Evolutionary conservation across 2,888 invertebrate genomes (phyloP).

Genomic region (Pyrrhia umbra): DNA sequence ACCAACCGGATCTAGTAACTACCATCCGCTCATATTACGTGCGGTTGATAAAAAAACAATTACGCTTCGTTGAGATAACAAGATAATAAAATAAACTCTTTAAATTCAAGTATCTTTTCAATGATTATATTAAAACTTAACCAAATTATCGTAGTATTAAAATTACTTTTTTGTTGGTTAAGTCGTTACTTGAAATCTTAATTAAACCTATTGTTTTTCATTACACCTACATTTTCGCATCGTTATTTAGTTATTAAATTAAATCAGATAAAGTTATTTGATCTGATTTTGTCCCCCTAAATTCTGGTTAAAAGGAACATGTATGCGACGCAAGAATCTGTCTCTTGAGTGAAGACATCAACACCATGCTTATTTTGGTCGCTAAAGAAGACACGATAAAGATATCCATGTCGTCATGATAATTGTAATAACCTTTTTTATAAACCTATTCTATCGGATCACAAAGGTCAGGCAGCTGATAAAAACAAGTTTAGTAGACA

Average conservation of each 20-base stretch:
- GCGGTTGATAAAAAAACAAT: conserved; percentile 33
- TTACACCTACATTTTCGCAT: background rate
- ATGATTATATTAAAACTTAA: conserved; percentile 1
- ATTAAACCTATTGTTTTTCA: background rate
- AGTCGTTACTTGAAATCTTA: too few species aligned
- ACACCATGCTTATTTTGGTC: background rate
- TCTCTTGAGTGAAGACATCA: too few species aligned
- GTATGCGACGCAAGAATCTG: background rate
- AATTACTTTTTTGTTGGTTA: background rate
- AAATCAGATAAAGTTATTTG: background rate
- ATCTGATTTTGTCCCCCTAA: too few species aligned
- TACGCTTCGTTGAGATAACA: conserved; percentile 29
- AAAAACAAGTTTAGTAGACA: conserved; percentile 42
- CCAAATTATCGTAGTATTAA: background rate
- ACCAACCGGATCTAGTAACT: conserved; percentile 41
- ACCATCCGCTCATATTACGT: conserved; percentile 10
- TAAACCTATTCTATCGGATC: conserved; percentile 24
- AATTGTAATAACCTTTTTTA: conserved; percentile 34
- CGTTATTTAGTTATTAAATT: background rate
- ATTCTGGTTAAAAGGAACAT: too few species aligned
- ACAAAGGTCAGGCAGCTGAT: conserved; percentile 41
- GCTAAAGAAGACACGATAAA: background rate
- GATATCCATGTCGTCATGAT: background rate
- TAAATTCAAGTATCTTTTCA: conserved; percentile 1
- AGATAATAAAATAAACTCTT: conserved; percentile 31